These are phyloP conservation scores for Helarctos malayanus DNA, from an alignment of 2,797 vertebrate genomes.

Conservation along the genomic window DNA sequence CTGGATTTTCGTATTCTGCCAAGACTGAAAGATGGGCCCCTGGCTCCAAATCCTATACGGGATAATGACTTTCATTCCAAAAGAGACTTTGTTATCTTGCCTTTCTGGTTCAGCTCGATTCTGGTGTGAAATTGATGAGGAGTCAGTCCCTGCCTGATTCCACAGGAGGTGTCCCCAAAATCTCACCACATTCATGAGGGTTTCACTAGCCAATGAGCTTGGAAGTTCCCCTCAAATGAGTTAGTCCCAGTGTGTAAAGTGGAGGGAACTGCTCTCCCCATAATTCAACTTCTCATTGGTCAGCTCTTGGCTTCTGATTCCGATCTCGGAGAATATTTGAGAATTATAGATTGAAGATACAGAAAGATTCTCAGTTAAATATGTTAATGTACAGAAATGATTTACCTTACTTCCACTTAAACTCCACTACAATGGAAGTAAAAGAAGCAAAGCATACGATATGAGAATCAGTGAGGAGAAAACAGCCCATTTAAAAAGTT, in stretches of 20 bases:
- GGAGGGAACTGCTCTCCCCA: neutral
- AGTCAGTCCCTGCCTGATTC: neutral
- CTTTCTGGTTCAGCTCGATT: neutral
- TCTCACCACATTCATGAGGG: neutral
- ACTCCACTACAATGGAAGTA: neutral
- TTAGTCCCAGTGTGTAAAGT: neutral
- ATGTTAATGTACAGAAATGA: neutral
- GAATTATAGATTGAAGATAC: neutral
- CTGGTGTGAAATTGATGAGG: neutral
- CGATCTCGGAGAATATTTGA: neutral
- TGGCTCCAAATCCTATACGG: neutral
- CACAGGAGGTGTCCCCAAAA: neutral
- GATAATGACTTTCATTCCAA: neutral
- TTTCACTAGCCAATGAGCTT: neutral
- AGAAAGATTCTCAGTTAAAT: neutral
- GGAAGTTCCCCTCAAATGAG: neutral
- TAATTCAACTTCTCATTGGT: neutral
- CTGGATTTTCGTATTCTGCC: neutral
- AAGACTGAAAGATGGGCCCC: neutral
- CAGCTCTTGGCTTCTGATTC: neutral
- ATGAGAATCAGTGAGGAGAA: neutral
- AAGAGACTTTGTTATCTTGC: neutral
- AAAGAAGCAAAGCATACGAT: neutral
- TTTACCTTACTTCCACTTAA: neutral
- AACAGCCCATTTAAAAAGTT: neutral